Evolutionary conservation across 2,888 invertebrate genomes (phyloP), one percentile per base, ranked within the genome.

Genomic region (Junonia oenone): DNA sequence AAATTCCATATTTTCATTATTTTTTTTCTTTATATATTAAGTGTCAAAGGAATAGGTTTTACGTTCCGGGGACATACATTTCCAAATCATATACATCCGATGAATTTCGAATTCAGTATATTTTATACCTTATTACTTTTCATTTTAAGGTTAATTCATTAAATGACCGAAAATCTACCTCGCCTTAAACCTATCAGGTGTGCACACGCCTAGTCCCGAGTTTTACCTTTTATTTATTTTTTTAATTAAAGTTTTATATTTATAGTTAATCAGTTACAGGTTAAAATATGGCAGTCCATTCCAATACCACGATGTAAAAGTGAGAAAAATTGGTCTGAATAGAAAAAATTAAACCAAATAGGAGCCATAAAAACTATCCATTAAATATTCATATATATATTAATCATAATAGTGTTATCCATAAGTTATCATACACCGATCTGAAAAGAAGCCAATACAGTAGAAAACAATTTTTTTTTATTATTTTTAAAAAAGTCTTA

Each of bases 321-420:
- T 83, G 83, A 81, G 81, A 82, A 83, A 84, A 86, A 85, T 88
- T 88, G 88, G 88, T 89, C 89, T 81, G 81, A 84, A 81, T 78
- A 75, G 71, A 81, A 79, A 75, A 71, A 54, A 65, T 22, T 64
- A 73, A 81, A 76, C 68, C 63, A 69, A 77, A 75, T 62, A 69
- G 73, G 81, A 80, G 72, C 71, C 68, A 69, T 76, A 51, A 67
- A 69, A 78, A 76, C 75, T 81, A 79, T 73, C 68, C 71, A 72
- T 76, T 76, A 81, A 72, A 76, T 77, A 78, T 70, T 43, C 22
- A 70, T 55, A 78, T 78, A 78, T 68, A 46, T 56, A 50, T 50
- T 43, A 43, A 58, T 64, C 61, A 66, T 72, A 74, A 74, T 71
- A 40, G 69, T 70, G 76, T 77, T 75, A 71, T n/a, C 75, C 55